phyloP scores from a whole-genome alignment of 2,113 vertebrate genomes.

The Noctilio leporinus region DNA sequence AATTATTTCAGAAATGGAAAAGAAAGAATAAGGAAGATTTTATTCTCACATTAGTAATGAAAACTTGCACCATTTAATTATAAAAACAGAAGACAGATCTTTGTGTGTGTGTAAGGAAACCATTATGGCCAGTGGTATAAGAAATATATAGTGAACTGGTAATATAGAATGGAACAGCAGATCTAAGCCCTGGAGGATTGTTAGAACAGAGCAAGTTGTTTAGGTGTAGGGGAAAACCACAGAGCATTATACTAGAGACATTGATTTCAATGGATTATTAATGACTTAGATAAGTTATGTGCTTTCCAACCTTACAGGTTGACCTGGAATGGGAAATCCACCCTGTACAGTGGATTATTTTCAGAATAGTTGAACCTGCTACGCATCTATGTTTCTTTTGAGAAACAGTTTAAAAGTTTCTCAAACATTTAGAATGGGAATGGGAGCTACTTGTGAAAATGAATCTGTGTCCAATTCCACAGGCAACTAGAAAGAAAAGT shows the following conservation, averaged over 20 bases:
- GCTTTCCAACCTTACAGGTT: neutral
- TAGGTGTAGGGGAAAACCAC: neutral
- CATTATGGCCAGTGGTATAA: neutral
- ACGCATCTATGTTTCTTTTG: neutral
- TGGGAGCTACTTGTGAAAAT: neutral
- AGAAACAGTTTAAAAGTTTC: neutral
- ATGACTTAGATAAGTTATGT: neutral
- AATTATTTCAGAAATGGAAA: constrained; percentile 17
- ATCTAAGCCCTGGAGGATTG: neutral
- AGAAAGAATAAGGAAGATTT: neutral
- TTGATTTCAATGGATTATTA: constrained; percentile 10
- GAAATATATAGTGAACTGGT: neutral
- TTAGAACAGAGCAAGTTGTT: neutral
- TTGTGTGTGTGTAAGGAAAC: neutral
- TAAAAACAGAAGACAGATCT: neutral
- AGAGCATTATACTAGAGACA: neutral
- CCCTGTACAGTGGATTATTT: neutral
- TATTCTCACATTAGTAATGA: neutral
- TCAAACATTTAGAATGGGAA: no score
- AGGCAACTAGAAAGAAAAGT: neutral
- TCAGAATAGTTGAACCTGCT: neutral
- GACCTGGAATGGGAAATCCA: neutral
- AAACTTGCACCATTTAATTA: neutral
- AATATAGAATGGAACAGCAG: neutral
- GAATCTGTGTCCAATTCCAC: neutral